Conservation (phyloP, 2,888 invertebrate genomes). For the Camptogramma bilineatum region DNA sequence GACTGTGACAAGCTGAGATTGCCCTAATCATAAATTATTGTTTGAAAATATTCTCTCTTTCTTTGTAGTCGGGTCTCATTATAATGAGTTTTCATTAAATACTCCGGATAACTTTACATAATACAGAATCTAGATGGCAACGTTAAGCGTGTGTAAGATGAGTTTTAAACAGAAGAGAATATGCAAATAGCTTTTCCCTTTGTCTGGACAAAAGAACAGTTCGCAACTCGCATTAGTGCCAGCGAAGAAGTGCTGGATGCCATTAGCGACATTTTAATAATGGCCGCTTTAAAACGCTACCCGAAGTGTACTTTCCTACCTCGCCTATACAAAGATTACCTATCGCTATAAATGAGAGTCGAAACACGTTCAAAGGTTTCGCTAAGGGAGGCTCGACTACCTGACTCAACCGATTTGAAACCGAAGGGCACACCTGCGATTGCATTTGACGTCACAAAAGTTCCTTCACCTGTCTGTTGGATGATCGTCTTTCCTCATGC, state of each 20-base stretch:
- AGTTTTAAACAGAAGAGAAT: constrained; percentile 55
- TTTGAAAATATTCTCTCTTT: background rate
- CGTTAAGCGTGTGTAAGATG: constrained; percentile 50
- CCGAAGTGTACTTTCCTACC: constrained; percentile 26
- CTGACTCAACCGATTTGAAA: constrained; percentile 57
- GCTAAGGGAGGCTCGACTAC: constrained; percentile 47
- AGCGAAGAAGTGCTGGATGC: constrained; percentile 57
- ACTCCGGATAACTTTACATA: constrained; percentile 19
- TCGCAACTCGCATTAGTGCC: constrained; percentile 66
- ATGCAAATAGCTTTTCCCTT: constrained; percentile 63
- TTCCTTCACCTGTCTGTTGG: constrained; percentile 69
- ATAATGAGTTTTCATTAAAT: constrained; percentile 3
- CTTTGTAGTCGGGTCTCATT: background rate
- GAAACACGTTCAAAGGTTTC: constrained; percentile 46
- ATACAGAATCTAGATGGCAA: constrained; percentile 31
- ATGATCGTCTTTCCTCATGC: constrained; percentile 50
- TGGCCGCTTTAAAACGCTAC: constrained; percentile 50
- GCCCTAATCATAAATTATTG: background rate
- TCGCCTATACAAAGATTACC: constrained; percentile 36
- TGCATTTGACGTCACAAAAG: constrained; percentile 61
- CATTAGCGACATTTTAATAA: constrained; percentile 62
- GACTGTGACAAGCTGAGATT: background rate
- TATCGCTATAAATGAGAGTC: constrained; percentile 50
- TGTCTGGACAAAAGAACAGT: constrained; percentile 64
- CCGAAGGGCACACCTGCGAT: constrained; percentile 66